Percentiles rank a stretch among this genome's conserved stretches.
Evolutionary conservation across 2,888 invertebrate genomes (phyloP).

Genomic region (Synanthedon andrenaeformis): DNA sequence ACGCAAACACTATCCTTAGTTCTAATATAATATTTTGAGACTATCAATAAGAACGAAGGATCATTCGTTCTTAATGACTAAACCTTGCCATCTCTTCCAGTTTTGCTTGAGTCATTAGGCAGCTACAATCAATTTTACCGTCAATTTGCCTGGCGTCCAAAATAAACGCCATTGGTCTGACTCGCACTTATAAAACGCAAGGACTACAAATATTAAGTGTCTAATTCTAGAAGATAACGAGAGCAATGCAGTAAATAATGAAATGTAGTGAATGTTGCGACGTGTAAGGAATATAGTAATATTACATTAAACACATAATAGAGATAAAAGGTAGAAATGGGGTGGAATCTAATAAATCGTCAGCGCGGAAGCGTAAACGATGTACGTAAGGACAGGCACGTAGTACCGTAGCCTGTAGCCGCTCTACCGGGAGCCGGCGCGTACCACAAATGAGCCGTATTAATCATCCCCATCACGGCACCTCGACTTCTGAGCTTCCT

Average conservation of each 20-base stretch:
- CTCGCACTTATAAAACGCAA: no score
- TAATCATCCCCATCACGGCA: conserved; percentile 64
- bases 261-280: conserved; percentile 22
- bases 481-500: conserved; percentile 59
- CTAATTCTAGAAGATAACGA: neutral
- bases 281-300: conserved; percentile 23
- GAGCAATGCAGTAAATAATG: neutral
- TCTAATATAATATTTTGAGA: no score
- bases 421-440: conserved; percentile 23
- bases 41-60: no score
- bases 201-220: neutral
- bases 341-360: conserved; percentile 64
- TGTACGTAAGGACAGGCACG: conserved; percentile 60
- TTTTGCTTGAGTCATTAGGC: no score
- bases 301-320: conserved; percentile 55
- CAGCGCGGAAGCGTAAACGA: conserved; percentile 63
- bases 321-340: conserved; percentile 64
- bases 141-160: no score
- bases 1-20: no score
- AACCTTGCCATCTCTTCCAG: no score
- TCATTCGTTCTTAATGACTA: no score
- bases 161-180: no score
- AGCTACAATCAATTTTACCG: no score
- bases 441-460: conserved; percentile 66
- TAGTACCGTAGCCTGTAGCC: conserved; percentile 41